Evolutionary conservation across 2,113 vertebrate species (phyloP).

Genomic region (Rana temporaria): DNA sequence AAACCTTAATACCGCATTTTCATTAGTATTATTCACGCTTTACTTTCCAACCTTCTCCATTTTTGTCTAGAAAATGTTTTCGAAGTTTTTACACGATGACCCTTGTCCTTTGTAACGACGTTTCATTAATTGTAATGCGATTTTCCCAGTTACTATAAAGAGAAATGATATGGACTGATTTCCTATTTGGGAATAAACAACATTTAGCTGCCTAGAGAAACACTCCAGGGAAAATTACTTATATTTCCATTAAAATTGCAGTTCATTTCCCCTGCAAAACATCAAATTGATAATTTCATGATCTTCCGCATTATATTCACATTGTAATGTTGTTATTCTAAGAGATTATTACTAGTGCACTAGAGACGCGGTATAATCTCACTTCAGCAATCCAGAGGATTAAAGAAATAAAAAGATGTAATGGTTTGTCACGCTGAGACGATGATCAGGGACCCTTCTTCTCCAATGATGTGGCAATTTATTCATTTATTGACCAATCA

Average conservation of each 20-base stretch:
- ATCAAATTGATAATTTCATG: constrained; percentile 1
- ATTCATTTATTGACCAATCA: no score
- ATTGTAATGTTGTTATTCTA: background rate
- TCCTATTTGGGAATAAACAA: constrained; percentile 12
- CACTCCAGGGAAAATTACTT: constrained; percentile 21
- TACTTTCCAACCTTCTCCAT: background rate
- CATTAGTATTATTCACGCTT: background rate
- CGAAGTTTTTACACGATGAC: background rate
- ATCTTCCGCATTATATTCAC: background rate
- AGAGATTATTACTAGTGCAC: no score
- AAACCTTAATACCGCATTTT: background rate
- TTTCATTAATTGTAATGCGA: constrained; percentile 11
- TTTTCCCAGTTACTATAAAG: constrained; percentile 10
- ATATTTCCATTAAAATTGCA: background rate
- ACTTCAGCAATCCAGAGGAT: no score
- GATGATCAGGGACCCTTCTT: no score
- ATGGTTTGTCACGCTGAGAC: no score
- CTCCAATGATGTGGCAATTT: no score
- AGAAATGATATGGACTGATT: background rate
- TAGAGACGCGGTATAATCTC: background rate
- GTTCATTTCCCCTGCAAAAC: background rate
- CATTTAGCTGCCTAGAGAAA: background rate
- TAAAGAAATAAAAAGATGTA: no score
- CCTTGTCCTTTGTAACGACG: constrained; percentile 15
- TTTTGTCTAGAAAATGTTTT: background rate